Percentiles rank a stretch among this genome's conserved stretches.
Evolutionary conservation across 2,113 vertebrate species (phyloP).

Genomic region (Colius striatus): DNA sequence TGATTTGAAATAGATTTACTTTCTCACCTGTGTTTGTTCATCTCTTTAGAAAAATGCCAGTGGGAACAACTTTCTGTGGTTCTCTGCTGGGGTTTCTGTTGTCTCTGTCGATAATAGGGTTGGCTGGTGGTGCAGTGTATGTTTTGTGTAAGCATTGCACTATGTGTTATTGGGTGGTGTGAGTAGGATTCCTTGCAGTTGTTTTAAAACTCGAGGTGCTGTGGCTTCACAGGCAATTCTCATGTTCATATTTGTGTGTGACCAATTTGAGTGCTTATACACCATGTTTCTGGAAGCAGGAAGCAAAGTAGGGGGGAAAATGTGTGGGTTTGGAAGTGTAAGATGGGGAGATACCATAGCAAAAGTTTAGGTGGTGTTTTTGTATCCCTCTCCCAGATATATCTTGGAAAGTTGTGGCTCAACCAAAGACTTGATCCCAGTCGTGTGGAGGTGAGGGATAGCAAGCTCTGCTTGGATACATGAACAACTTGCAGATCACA

Average conservation of each 20-base stretch:
- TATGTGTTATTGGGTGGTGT: neutral
- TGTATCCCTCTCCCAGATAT: neutral
- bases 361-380: neutral
- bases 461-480: neutral
- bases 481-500: neutral
- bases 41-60: neutral
- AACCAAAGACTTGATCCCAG: neutral
- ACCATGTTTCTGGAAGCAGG: neutral
- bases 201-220: neutral
- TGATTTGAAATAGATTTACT: neutral
- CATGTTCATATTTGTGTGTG: rapidly evolving
- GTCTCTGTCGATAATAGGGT: neutral
- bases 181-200: neutral
- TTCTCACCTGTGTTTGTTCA: neutral
- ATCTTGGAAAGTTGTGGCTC: neutral
- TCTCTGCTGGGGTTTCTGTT: neutral
- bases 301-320: neutral
- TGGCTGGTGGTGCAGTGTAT: rapidly evolving
- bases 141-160: neutral
- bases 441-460: neutral
- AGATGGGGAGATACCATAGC: neutral
- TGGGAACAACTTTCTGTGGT: neutral
- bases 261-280: rapidly evolving
- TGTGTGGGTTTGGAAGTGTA: rapidly evolving
- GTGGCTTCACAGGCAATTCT: neutral